Evolutionary conservation across 2,888 invertebrate species (phyloP), one percentile per base, ranked within the genome.

Genomic region (Toxonevra muliebris): DNA sequence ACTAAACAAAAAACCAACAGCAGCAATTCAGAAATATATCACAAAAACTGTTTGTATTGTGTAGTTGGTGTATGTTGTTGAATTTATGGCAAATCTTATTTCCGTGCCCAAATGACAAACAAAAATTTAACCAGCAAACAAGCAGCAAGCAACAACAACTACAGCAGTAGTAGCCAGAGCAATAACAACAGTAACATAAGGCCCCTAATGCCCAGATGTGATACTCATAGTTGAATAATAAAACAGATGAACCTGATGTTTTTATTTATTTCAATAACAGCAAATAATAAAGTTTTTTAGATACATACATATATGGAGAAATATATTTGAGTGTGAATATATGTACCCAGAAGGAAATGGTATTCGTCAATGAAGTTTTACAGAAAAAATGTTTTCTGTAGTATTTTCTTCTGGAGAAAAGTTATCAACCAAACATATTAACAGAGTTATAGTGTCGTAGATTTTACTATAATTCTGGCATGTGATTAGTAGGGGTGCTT

Each of bases 251-350:
- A 52, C 40, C 61, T n/a, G 40, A 10, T 54, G 41, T 13, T 43
- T 54, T 63, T 63, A 55, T 63, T 63, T 54, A 63, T 63, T 63
- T 54, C 55, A 63, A 62, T 62, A 63, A 55, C 45, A 43, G 45
- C 55, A 17, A 54, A 55, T 30, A 55, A 63, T 20, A 63, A 45
- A 60, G 45, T 60, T 41, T 30, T 30, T 30, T 30, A 8, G 19
- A 40, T 55, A n/a, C n/a, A n/a, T n/a, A n/a, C n/a, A n/a, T n/a
- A n/a, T n/a, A 10, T 20, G 53, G 19, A 53, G 9, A n/a, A 10
- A 53, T 15, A 20, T 40, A 30, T 53, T 53, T 15, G 2, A 53
- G 53, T 10, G n/a, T 30, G 30, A 7, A 7, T 30, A 7, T 30
- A 4, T 30, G 30, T 7, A 30, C 3, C 30, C 30, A 30, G 30